Conservation (phyloP, 2,113 vertebrate genomes). For the Daboia siamensis region DNA sequence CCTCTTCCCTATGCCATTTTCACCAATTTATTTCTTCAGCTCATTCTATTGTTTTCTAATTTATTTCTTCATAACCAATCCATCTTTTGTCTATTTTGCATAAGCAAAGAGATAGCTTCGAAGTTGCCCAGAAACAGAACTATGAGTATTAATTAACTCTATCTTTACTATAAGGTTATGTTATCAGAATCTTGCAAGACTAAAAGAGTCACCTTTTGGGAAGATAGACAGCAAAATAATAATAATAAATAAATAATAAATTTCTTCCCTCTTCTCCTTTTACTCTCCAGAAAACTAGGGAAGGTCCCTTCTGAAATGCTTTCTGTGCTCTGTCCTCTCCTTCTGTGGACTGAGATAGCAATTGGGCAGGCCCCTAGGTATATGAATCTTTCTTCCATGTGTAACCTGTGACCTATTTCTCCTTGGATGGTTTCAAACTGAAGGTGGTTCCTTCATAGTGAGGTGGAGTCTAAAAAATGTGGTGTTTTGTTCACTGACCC, state of each 20-base stretch:
- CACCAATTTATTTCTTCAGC: background rate
- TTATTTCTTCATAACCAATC: background rate
- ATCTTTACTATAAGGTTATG: background rate
- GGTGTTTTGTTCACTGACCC: background rate
- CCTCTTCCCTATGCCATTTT: background rate
- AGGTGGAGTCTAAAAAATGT: background rate
- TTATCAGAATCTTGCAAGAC: background rate
- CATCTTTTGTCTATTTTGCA: background rate
- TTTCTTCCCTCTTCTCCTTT: background rate
- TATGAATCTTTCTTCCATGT: background rate
- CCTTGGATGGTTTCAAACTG: background rate
- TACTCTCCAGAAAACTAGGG: background rate
- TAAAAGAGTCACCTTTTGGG: background rate
- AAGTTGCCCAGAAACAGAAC: too few species aligned
- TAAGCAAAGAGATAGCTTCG: background rate
- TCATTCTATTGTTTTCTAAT: background rate
- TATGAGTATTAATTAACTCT: too few species aligned
- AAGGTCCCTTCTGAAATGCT: background rate
- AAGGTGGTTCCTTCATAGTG: background rate
- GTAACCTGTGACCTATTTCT: background rate
- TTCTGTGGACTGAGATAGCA: background rate
- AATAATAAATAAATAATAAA: background rate
- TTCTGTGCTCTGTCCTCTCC: background rate
- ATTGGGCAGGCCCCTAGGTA: background rate
- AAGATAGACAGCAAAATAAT: background rate